phyloP scores from a whole-genome alignment of 2,888 invertebrate species.

The Marasmarcha lunaedactyla region DNA sequence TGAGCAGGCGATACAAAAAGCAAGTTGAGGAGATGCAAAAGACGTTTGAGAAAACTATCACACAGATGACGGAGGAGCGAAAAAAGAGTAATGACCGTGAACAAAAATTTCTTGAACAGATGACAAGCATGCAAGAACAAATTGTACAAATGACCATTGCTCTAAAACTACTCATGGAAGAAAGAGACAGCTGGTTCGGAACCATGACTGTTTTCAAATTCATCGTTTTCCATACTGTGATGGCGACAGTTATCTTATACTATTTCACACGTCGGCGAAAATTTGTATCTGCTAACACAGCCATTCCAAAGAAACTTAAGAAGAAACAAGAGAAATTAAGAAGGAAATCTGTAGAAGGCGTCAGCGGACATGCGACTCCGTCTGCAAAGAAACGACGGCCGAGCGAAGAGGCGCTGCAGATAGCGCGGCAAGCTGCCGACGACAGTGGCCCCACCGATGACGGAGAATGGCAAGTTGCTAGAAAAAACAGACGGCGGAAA shows the following conservation, averaged over 20 bases:
- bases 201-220: slow-evolving; percentile 70
- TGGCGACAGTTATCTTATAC: slow-evolving; percentile 58
- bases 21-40: slow-evolving; percentile 96
- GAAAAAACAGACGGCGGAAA: slow-evolving; percentile 61
- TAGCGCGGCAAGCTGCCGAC: slow-evolving; percentile 71
- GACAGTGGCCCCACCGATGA: slow-evolving; percentile 59
- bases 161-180: slow-evolving; percentile 71
- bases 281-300: slow-evolving; percentile 22
- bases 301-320: slow-evolving; percentile 37
- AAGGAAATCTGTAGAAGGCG: slow-evolving; percentile 76
- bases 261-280: slow-evolving; percentile 57
- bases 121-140: slow-evolving; percentile 75
- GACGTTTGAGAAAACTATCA: slow-evolving; percentile 82
- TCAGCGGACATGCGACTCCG: slow-evolving; percentile 62
- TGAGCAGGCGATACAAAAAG: slow-evolving; percentile 94
- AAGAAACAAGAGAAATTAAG: slow-evolving; percentile 56
- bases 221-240: slow-evolving; percentile 57
- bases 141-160: slow-evolving; percentile 72
- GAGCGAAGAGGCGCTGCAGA: slow-evolving; percentile 78
- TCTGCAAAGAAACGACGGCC: slow-evolving; percentile 75
- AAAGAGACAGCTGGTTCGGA: slow-evolving; percentile 74
- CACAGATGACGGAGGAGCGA: slow-evolving; percentile 78
- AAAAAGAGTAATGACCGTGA: slow-evolving; percentile 80
- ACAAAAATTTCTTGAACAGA: slow-evolving; percentile 82
- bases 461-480: slow-evolving; percentile 57